These are phyloP conservation scores for Phyllotreta striolata DNA, from an alignment of 2,888 invertebrate species.

Conservation along the genomic window DNA sequence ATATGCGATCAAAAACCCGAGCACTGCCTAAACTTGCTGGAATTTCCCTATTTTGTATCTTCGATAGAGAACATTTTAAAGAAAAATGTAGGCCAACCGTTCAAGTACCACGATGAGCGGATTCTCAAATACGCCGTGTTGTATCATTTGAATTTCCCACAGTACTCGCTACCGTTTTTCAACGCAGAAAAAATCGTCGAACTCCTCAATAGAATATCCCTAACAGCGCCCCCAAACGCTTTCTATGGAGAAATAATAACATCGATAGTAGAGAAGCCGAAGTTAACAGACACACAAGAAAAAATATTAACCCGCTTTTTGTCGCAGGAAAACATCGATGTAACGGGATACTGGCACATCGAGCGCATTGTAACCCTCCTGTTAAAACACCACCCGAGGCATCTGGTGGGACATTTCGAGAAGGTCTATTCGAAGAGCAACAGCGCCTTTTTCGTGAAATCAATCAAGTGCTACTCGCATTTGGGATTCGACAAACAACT, in stretches of 20 bases:
- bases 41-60: constrained; percentile 21
- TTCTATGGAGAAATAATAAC: neutral
- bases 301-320: neutral
- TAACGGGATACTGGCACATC: neutral
- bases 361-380: neutral
- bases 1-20: constrained; percentile 10
- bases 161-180: constrained; percentile 15
- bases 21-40: constrained; percentile 13
- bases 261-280: neutral
- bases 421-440: neutral
- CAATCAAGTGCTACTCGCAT: constrained; percentile 8
- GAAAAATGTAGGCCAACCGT: neutral
- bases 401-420: constrained; percentile 1
- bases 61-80: neutral
- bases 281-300: neutral
- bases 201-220: neutral
- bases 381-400: neutral
- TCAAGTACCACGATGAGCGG: neutral
- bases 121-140: neutral
- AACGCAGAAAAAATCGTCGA: neutral
- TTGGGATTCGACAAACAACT: constrained; percentile 4
- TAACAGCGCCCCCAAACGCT: neutral
- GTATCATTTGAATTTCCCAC: constrained; percentile 8
- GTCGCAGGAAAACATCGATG: neutral
- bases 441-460: neutral